Evolutionary conservation across 2,113 vertebrate genomes (phyloP).

Genomic region (Centropus unirufus): DNA sequence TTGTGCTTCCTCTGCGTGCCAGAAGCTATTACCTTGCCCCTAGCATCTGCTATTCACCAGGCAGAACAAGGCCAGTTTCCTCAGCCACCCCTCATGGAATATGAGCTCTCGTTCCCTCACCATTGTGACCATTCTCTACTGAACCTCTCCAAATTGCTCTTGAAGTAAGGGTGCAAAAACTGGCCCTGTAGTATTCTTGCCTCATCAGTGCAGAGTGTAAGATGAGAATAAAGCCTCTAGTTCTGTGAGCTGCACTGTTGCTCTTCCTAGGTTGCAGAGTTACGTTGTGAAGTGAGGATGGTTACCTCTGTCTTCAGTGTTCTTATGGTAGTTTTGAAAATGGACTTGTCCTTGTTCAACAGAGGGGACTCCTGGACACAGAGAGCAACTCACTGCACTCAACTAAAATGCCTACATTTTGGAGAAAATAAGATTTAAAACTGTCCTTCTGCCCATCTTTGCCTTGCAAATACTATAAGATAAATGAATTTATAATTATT

Average conservation of each 20-base stretch:
- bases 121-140: background rate
- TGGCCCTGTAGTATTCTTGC: background rate
- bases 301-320: background rate
- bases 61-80: background rate
- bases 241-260: background rate
- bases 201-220: background rate
- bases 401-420: background rate
- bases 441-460: background rate
- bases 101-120: background rate
- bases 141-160: background rate
- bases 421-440: background rate
- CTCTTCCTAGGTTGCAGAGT: accelerated
- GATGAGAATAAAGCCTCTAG: background rate
- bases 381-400: background rate
- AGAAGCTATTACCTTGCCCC: background rate
- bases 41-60: background rate
- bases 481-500: background rate
- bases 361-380: background rate
- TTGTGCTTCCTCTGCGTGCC: background rate
- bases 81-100: accelerated
- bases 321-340: background rate
- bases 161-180: background rate
- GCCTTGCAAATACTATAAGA: background rate
- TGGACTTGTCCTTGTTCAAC: background rate
- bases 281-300: background rate